phyloP scores from a whole-genome alignment of 35 echinoderm and acorn worm genomes.

The Patiria miniata region DNA sequence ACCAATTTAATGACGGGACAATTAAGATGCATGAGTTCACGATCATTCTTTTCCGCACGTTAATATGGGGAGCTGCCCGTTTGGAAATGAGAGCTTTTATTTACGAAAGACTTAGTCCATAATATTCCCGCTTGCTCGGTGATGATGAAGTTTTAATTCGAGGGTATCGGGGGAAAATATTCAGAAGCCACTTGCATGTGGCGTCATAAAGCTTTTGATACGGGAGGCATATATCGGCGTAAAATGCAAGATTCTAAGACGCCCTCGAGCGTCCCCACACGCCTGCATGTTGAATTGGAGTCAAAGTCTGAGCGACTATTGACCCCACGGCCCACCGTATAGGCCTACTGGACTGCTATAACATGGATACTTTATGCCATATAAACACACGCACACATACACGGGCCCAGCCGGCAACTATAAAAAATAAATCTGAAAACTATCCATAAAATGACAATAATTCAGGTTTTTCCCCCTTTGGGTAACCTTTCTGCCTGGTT shows the following conservation, averaged over 20 bases:
- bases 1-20: too few relatives aligned
- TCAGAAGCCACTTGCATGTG: not conserved
- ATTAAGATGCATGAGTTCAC: too few relatives aligned
- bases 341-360: not conserved
- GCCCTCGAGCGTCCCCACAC: conserved; percentile 11
- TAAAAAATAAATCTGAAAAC: not conserved
- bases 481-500: conserved; percentile 16
- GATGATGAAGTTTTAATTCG: too few relatives aligned
- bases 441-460: not conserved
- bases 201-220: conserved; percentile 18
- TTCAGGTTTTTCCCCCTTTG: not conserved
- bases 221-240: conserved; percentile 12
- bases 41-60: too few relatives aligned
- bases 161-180: too few relatives aligned
- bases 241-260: conserved; percentile 17
- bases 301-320: conserved; percentile 23
- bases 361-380: not conserved
- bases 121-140: too few relatives aligned
- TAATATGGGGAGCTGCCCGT: too few relatives aligned
- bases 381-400: not conserved
- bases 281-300: not conserved
- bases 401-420: not conserved
- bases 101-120: too few relatives aligned
- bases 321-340: not conserved
- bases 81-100: too few relatives aligned